Percentiles rank a stretch among this genome's conserved stretches.
Evolutionary conservation across 64 coral and sea anemone genomes (phyloP).

Genomic region (Actinia equina): DNA sequence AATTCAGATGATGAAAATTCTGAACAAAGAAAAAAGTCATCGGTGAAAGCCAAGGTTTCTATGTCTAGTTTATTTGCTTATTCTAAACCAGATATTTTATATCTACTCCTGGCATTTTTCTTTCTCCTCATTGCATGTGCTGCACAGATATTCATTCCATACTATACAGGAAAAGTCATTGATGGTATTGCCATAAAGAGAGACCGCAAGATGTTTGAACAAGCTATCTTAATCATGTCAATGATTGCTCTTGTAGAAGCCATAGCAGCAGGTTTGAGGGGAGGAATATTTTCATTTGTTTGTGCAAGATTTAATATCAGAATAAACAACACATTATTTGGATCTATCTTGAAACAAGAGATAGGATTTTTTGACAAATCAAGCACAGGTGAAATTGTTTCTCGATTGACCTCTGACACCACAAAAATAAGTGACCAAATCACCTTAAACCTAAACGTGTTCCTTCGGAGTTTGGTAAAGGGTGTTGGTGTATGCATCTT

Average conservation of each 20-base stretch:
- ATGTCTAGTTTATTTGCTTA: conserved; percentile 75
- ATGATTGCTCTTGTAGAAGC: conserved; percentile 75
- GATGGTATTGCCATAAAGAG: conserved; percentile 95
- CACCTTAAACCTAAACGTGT: conserved; percentile 86
- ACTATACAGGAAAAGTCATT: conserved; percentile 94
- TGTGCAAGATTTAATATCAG: conserved; percentile 80
- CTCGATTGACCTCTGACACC: conserved; percentile 88
- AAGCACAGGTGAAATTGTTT: conserved; percentile 91
- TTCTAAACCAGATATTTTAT: conserved; percentile 80
- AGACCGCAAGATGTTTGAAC: conserved; percentile 63
- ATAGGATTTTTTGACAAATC: conserved; percentile 94
- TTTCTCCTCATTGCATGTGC: conserved; percentile 71
- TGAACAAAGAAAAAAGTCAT: conserved; percentile 19
- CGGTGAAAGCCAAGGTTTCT: conserved; percentile 48
- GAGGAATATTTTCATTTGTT: conserved; percentile 77
- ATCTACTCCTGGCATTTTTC: conserved; percentile 70
- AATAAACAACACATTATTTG: conserved; percentile 86
- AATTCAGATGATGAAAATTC: conserved; percentile 32
- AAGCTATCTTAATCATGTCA: conserved; percentile 76
- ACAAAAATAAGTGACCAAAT: conserved; percentile 98
- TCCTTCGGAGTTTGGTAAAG: conserved; percentile 80
- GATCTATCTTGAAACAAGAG: conserved; percentile 85
- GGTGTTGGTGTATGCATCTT: conserved; percentile 82
- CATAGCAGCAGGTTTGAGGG: conserved; percentile 77
- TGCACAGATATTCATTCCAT: conserved; percentile 95